Evolutionary conservation across 2,888 invertebrate genomes (phyloP), one percentile per base, ranked within the genome.

Genomic region (Neoscelio sp.): DNA sequence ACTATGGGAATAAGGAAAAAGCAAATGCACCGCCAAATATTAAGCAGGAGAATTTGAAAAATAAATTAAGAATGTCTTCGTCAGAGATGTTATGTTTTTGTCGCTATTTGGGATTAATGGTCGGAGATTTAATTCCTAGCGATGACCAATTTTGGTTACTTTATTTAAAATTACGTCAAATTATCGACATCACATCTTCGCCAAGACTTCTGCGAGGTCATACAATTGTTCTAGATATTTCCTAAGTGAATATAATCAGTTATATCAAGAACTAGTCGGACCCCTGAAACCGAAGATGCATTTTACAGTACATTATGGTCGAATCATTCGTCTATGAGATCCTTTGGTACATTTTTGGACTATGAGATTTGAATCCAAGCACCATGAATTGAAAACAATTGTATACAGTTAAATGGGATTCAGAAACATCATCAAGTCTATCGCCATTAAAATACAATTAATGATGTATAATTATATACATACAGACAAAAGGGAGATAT

Each of bases 211-310:
- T 68, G 15, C 17, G 5, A 10, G 54, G 20, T 17, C 67, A 75
- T 46, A 28, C 30, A 3, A 10, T 30, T 17, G n/a, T 18, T 20
- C 15, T 75, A 26, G 8, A 52, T 7, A 52, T 75, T 13, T 1
- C 10, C n/a, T n/a, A n/a, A n/a, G n/a, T 4, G 75, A 75, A 35
- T 18, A 33, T 38, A 68, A 68, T 30, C 17, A 13, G 18, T 30
- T 60, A 8, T 75, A 46, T 38, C 13, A 23, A 26, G n/a, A 54
- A 12, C 12, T 75, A 17, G 10, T 68, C 10, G 75, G 75, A 1
- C 3, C n/a, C 7, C 23, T 67, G 18, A 65, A 67, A 33, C 68
- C 60, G 8, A 76, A 76, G 33, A 54, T 70, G 54, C 76, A 76
- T 56, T 56, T 70, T 23, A 12, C 42, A 33, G 23, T n/a, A 0